These are phyloP conservation scores for Campoplex capitator DNA, from an alignment of 2,888 invertebrate genomes.

Conservation along the genomic window DNA sequence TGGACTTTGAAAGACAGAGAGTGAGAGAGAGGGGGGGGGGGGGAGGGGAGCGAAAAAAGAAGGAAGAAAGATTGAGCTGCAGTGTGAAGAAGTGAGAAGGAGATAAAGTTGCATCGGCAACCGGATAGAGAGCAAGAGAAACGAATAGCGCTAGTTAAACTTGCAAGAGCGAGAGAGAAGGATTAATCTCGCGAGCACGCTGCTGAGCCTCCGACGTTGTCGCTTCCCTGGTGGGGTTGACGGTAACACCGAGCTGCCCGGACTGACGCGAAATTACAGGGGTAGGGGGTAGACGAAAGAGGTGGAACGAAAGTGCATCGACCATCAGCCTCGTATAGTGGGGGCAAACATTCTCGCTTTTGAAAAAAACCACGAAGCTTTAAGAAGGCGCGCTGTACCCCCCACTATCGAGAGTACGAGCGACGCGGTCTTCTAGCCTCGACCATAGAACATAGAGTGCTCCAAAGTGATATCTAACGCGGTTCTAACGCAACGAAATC, in stretches of 20 bases:
- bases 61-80: slow-evolving; percentile 18
- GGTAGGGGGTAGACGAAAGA: slow-evolving; percentile 61
- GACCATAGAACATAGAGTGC: slow-evolving; percentile 81
- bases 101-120: slow-evolving; percentile 42
- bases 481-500: slow-evolving; percentile 37
- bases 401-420: slow-evolving; percentile 81
- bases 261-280: slow-evolving; percentile 48
- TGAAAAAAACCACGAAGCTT: slow-evolving; percentile 84
- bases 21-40: slow-evolving; percentile 6
- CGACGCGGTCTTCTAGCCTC: slow-evolving; percentile 81
- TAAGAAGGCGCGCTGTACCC: slow-evolving; percentile 83
- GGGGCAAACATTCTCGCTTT: slow-evolving; percentile 80
- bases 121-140: slow-evolving; percentile 54
- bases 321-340: slow-evolving; percentile 67
- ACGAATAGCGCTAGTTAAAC: slow-evolving; percentile 27
- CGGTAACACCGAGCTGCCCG: slow-evolving; percentile 42
- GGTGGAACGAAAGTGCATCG: slow-evolving; percentile 50
- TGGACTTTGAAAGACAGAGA: not conserved
- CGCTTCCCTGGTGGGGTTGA: slow-evolving; percentile 48
- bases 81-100: slow-evolving; percentile 23
- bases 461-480: slow-evolving; percentile 66
- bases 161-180: slow-evolving; percentile 50
- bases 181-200: slow-evolving; percentile 45
- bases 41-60: slow-evolving; percentile 29
- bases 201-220: slow-evolving; percentile 4